Evolutionary conservation across 2,797 vertebrate genomes (phyloP).

Genomic region (Chaetophractus vellerosus): DNA sequence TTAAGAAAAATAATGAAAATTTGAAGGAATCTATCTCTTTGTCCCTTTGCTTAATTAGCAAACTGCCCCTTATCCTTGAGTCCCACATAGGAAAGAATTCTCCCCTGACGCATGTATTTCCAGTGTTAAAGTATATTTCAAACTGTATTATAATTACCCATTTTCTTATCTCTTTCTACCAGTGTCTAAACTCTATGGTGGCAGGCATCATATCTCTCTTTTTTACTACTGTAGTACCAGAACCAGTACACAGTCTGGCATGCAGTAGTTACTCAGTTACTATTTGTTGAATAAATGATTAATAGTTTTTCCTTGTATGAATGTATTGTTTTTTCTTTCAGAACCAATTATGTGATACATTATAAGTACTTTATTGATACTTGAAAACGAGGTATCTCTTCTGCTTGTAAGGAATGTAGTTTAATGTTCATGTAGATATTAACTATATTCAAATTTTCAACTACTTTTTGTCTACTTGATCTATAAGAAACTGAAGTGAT

Average conservation of each 20-base stretch:
- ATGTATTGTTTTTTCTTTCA: constrained; percentile 3
- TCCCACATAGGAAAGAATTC: neutral
- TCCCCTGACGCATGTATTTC: neutral
- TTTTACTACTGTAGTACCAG: neutral
- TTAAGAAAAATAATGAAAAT: neutral
- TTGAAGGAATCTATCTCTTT: neutral
- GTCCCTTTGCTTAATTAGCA: neutral
- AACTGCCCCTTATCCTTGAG: neutral
- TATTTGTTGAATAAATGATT: neutral
- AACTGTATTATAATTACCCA: neutral
- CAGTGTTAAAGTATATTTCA: neutral
- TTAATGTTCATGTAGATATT: constrained; percentile 2
- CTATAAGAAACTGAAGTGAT: constrained; percentile 8
- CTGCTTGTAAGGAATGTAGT: neutral
- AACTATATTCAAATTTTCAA: constrained; percentile 8
- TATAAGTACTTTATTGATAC: neutral
- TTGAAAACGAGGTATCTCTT: constrained; percentile 31
- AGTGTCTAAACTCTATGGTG: too few species aligned
- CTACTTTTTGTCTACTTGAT: neutral
- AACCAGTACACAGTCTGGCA: neutral
- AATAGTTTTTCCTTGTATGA: neutral
- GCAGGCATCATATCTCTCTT: too few species aligned
- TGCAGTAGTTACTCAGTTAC: neutral
- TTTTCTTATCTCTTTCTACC: neutral
- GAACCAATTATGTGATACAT: neutral